Base-by-base conservation (phyloP, 2,888 invertebrate genomes). In the Drosophila eohydei region DNA sequence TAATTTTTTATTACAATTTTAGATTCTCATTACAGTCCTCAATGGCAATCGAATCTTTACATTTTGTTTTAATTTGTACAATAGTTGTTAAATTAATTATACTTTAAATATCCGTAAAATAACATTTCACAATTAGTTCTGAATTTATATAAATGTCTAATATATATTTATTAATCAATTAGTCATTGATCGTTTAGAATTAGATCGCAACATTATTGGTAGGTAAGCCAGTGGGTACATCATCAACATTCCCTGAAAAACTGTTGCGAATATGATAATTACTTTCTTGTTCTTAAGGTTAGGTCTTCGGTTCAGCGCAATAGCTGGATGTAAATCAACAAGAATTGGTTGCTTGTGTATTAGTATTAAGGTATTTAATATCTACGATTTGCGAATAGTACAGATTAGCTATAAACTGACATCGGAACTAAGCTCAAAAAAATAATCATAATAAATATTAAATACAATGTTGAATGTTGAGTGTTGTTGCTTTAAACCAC, bases 381-480 rank as follows among this genome's bases (percentile, higher is more conserved):
- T 64, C 41, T 60, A 69, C 34, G 55, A 60, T 80, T 69, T 64
- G 5, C 40, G 5, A 69, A 60, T 36, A 58, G 62, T 65, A 63
- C 48, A 4, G 52, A 62, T 52, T 36, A 41, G 51, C 28, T 52
- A 55, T 56, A 26, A 65, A 71, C 40, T 56, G 54, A 50, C 46
- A 54, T 50, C 50, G 52, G 46, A 67, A 51, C 11, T 52, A 59
- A 40, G 34, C 38, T 58, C 43, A 62, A 71, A 62, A 59, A 30
- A 57, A 44, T 36, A 48, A 54, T 21, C 28, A 36, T 40, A 16
- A 57, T 63, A 76, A 58, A 34, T 34, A 59, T n/a, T 38, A 41
- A 75, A 57, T 58, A 72, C 40, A 63, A 16, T 76, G 44, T 50
- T 63, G 9, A 72, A 36, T 44, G 36, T 46, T 57, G 9, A 64